Conservation (phyloP, 2,797 vertebrate genomes). For the Lepilemur ruficaudatus region DNA sequence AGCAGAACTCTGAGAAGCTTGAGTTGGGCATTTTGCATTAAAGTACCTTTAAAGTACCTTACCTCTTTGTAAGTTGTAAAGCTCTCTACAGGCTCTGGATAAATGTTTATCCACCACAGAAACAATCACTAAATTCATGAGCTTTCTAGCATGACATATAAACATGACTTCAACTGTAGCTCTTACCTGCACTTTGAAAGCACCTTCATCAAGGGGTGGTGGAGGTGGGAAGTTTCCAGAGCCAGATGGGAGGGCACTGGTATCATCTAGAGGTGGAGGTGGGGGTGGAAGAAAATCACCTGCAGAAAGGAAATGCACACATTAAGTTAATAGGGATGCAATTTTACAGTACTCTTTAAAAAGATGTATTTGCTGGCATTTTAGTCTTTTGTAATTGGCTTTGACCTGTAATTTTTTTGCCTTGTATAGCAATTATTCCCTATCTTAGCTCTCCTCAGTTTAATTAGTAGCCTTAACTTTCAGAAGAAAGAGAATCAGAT, state of each 20-base stretch:
- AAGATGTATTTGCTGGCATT: neutral
- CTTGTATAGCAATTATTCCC: neutral
- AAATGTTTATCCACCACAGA: neutral
- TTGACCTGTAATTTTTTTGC: neutral
- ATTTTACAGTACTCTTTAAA: conserved; percentile 57
- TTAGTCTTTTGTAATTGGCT: neutral
- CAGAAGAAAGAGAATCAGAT: neutral
- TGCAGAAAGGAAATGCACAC: conserved; percentile 74
- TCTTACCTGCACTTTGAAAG: conserved; percentile 87
- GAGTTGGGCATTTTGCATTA: neutral
- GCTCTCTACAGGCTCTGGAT: neutral
- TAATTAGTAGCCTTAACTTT: conserved; percentile 30
- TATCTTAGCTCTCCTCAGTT: neutral
- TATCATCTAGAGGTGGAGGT: conserved; percentile 89
- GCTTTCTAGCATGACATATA: neutral
- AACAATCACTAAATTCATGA: neutral
- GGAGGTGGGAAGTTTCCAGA: conserved; percentile 88
- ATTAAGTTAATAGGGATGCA: conserved; percentile 55
- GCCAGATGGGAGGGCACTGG: conserved; percentile 82
- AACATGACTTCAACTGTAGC: neutral
- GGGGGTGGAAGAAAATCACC: conserved; percentile 92
- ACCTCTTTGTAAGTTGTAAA: neutral
- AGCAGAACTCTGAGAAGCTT: neutral
- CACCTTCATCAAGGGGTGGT: conserved; percentile 86
- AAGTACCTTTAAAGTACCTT: neutral